Percentiles rank a stretch among this genome's conserved stretches.
Evolutionary conservation across 1,140 invertebrate species (phyloP).

Genomic region (Platorchestia sp.): DNA sequence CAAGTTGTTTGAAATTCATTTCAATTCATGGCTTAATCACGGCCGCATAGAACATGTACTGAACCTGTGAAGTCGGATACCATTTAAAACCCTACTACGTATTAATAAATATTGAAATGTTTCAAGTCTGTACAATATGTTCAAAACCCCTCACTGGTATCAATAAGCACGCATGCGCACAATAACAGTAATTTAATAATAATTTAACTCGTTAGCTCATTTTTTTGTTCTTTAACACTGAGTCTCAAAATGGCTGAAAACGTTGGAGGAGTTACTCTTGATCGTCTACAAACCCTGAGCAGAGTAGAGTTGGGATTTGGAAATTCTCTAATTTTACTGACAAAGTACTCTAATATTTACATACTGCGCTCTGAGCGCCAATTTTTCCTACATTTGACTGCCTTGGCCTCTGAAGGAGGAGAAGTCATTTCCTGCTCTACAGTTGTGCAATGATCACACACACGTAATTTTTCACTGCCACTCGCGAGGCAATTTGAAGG

Average conservation of each 20-base stretch:
- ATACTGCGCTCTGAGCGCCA: neutral
- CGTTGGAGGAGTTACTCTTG: too few relatives aligned
- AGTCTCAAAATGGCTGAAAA: too few relatives aligned
- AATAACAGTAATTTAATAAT: neutral
- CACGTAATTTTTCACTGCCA: constrained; percentile 31
- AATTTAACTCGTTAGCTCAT: neutral
- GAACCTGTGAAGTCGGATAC: neutral
- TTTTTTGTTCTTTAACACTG: neutral
- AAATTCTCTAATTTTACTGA: neutral
- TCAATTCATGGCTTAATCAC: neutral
- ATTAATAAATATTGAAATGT: neutral
- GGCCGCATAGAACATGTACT: neutral
- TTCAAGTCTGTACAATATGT: neutral
- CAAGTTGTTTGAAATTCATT: neutral
- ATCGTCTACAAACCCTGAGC: too few relatives aligned
- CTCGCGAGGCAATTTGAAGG: constrained; percentile 33
- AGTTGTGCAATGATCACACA: constrained; percentile 11
- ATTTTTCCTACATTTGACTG: neutral
- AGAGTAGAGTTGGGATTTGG: neutral
- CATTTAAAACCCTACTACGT: neutral
- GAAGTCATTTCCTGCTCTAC: constrained; percentile 6
- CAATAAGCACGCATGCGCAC: neutral
- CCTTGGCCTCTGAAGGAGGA: neutral
- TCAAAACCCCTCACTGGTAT: neutral
- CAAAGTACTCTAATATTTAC: neutral